These are phyloP conservation scores for Sebastes ruberrimus DNA, from an alignment of 2,797 vertebrate species.

Conservation along the genomic window DNA sequence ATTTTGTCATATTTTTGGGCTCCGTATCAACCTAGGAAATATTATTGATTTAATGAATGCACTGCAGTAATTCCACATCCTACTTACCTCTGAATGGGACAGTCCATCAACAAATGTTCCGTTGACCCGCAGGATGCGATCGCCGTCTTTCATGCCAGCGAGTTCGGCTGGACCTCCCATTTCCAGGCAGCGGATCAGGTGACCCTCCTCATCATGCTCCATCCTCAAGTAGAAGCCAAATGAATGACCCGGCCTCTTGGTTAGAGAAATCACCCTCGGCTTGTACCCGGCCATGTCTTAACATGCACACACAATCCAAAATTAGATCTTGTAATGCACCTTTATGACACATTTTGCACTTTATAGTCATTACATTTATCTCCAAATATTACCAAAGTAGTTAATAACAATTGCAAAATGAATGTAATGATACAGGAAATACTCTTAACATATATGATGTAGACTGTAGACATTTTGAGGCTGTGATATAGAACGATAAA, in stretches of 20 bases:
- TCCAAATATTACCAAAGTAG: not conserved
- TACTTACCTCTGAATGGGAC: slow-evolving; percentile 86
- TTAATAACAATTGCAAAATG: not conserved
- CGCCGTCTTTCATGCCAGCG: slow-evolving; percentile 93
- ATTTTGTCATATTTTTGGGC: not conserved
- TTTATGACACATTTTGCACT: too few relatives aligned
- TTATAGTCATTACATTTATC: not conserved
- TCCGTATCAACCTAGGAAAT: not conserved
- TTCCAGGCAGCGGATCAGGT: slow-evolving; percentile 90
- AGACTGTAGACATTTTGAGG: not conserved
- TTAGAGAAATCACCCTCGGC: slow-evolving; percentile 86
- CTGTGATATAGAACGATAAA: not conserved
- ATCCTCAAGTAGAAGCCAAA: slow-evolving; percentile 92
- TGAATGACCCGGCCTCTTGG: slow-evolving; percentile 83
- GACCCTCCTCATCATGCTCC: slow-evolving; percentile 88
- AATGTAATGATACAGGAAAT: not conserved
- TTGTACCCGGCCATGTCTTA: slow-evolving; percentile 85
- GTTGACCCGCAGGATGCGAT: slow-evolving; percentile 91
- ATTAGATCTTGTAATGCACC: not conserved
- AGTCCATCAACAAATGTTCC: slow-evolving; percentile 88
- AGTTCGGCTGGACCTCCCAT: slow-evolving; percentile 87
- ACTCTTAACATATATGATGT: not conserved
- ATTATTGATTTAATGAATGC: slow-evolving; percentile 8
- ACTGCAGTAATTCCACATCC: slow-evolving; percentile 1
- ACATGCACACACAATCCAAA: not conserved